Conservation (phyloP, 2,888 invertebrate genomes). For the Amiota mariae region DNA sequence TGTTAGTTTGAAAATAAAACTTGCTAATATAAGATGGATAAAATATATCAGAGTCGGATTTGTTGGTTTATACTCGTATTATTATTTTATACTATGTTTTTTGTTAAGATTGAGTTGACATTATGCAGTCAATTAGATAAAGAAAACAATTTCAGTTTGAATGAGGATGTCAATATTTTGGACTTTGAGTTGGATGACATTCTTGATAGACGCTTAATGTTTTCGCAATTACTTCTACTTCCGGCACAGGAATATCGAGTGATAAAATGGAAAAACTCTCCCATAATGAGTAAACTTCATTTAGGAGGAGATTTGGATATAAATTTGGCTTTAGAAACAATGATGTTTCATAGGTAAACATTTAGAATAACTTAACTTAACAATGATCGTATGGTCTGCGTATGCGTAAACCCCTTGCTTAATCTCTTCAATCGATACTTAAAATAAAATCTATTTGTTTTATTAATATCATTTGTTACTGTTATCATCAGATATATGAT, state of each 20-base stretch:
- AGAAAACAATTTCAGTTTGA: not conserved
- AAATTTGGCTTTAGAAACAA: slow-evolving; percentile 34
- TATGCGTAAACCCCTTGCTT: too few relatives aligned
- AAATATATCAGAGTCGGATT: not conserved
- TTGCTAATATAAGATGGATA: not conserved
- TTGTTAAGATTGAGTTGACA: too few relatives aligned
- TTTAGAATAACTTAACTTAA: not conserved
- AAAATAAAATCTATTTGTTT: not conserved
- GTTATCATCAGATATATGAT: slow-evolving; percentile 45
- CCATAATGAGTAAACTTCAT: not conserved
- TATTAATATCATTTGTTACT: not conserved
- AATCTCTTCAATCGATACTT: not conserved
- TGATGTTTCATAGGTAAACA: slow-evolving; percentile 47
- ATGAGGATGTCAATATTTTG: slow-evolving; percentile 4
- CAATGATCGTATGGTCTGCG: not conserved
- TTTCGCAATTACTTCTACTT: slow-evolving; percentile 36
- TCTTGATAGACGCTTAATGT: slow-evolving; percentile 44
- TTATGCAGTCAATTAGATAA: not conserved
- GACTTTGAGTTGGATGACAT: slow-evolving; percentile 46
- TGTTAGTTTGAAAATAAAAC: not conserved
- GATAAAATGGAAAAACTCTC: slow-evolving; percentile 3
- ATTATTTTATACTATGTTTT: too few relatives aligned
- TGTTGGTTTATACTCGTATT: not conserved
- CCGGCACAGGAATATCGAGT: not conserved
- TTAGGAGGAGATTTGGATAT: slow-evolving; percentile 6